Evolutionary conservation across 2,113 vertebrate genomes (phyloP).

Genomic region (Dasyprocta punctata): DNA sequence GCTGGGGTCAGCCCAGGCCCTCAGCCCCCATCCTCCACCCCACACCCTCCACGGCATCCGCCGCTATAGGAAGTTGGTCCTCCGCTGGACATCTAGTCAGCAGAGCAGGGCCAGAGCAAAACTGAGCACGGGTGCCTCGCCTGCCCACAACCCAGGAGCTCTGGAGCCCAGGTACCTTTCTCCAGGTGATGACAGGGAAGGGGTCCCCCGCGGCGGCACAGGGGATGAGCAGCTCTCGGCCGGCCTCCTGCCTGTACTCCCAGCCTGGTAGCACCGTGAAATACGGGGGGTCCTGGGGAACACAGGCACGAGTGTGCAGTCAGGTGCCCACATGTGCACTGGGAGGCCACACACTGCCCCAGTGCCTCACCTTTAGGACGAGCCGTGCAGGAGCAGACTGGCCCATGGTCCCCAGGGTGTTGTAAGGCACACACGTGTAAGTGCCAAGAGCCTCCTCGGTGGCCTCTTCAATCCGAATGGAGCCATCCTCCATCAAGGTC

Average conservation of each 20-base stretch:
- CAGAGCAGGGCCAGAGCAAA: not conserved
- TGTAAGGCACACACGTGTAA: slow-evolving; percentile 99
- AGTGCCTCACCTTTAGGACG: slow-evolving; percentile 96
- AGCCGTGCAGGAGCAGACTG: slow-evolving; percentile 98
- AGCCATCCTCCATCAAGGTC: slow-evolving; percentile 96
- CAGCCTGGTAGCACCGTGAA: slow-evolving; percentile 99
- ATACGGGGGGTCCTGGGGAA: slow-evolving; percentile 96
- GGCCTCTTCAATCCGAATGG: slow-evolving; percentile 97
- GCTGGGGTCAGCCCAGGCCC: not conserved
- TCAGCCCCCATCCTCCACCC: fast-evolving
- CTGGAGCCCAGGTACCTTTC: slow-evolving; percentile 91
- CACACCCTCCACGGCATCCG: not conserved
- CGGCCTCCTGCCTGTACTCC: slow-evolving; percentile 99
- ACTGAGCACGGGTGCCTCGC: fast-evolving
- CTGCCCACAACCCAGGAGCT: not conserved
- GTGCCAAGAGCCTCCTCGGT: slow-evolving; percentile 99
- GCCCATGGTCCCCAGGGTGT: slow-evolving; percentile 99
- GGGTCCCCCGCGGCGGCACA: slow-evolving; percentile 99
- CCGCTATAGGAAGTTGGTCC: not conserved
- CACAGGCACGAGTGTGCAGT: not conserved
- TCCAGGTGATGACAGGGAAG: slow-evolving; percentile 97
- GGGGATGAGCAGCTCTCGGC: slow-evolving; percentile 98
- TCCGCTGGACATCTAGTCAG: fast-evolving
- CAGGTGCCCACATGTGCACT: fast-evolving
- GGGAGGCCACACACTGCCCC: fast-evolving